Percentiles rank a stretch among this genome's conserved stretches.
Conservation (phyloP, 2,888 invertebrate species). For the Pyrochroa serraticornis region DNA sequence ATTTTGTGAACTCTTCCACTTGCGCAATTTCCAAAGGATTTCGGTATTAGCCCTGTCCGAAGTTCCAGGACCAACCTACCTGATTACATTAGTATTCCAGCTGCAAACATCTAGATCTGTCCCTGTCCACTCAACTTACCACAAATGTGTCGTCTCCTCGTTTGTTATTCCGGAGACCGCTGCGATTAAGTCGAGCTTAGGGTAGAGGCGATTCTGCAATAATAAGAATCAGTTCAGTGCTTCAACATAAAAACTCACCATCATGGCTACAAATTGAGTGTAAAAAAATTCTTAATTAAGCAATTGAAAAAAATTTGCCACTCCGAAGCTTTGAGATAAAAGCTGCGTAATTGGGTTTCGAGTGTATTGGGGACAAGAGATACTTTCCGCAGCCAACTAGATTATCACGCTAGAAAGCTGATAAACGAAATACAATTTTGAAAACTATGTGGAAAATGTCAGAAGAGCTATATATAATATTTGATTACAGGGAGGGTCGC, state of each 20-base stretch:
- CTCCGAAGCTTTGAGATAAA: conserved; percentile 18
- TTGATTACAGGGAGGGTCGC: conserved; percentile 47
- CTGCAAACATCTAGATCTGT: conserved; percentile 16
- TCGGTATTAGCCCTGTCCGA: too few species aligned
- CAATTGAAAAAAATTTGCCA: background rate
- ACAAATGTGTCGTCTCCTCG: conserved; percentile 24
- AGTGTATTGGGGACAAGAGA: conserved; percentile 24
- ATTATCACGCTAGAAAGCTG: conserved; percentile 37
- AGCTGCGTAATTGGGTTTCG: conserved; percentile 21
- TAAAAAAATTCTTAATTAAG: background rate
- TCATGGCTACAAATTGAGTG: background rate
- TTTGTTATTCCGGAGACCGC: conserved; percentile 24
- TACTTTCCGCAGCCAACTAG: conserved; percentile 28
- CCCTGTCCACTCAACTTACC: conserved; percentile 29
- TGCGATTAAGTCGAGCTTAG: conserved; percentile 11
- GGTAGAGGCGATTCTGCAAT: background rate
- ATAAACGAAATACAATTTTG: conserved; percentile 53
- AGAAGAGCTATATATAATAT: conserved; percentile 47
- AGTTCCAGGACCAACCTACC: conserved; percentile 11
- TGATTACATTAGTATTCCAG: conserved; percentile 26
- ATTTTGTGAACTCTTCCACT: too few species aligned
- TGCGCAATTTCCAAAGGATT: too few species aligned
- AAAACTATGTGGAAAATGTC: conserved; percentile 54
- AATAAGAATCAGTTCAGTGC: background rate
- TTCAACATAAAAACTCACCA: background rate